Base-by-base conservation (phyloP, 2,113 vertebrate genomes). In the Spea bombifrons region DNA sequence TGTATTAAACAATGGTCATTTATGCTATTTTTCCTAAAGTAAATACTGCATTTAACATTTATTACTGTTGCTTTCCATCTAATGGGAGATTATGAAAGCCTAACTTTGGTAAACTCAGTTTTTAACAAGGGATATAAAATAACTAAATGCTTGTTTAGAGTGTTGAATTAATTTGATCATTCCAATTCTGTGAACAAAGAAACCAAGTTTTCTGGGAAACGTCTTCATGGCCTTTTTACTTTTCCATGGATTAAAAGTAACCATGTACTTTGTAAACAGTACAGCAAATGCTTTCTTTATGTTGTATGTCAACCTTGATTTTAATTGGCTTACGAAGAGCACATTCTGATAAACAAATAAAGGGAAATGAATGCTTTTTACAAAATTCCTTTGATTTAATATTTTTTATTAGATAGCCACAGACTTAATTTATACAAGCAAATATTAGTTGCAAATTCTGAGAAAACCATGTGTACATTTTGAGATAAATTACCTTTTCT, bases 261-360 rank as follows among this genome's bases (percentile, higher is more conserved):
- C 50, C n/a, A 13, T n/a, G 50, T 17, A 66, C 43, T 76, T 67
- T 67, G 74, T 66, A 76, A 76, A 55, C 53, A 68, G 43, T 16
- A 57, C 8, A 47, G 30, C 17, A 76, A 75, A 75, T 12, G 47
- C 72, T 74, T 55, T 49, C 59, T 10, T 55, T 76, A 66, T 64
- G 17, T 16, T 76, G 47, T 10, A 67, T 76, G 74, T 44, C 74
- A 75, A 66, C 46, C 53, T 67, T 75, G n/a, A 75, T 76, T 76
- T 76, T 76, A 76, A 76, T 76, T 76, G 74, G 64, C 63, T 67
- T 76, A 47, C 67, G 50, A 45, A 8, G 49, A 57, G 66, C 15
- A 57, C 48, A 67, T 76, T 76, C 43, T 67, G 64, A 67, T 64
- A 76, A 55, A 76, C 30, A 67, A 53, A 76, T 64, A 75, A 66